A percentile compares a stretch with the other conserved stretches of the same genome.
These are phyloP conservation scores for Antheraea yamamai DNA, from an alignment of 2,888 invertebrate species.

Conservation along the genomic window DNA sequence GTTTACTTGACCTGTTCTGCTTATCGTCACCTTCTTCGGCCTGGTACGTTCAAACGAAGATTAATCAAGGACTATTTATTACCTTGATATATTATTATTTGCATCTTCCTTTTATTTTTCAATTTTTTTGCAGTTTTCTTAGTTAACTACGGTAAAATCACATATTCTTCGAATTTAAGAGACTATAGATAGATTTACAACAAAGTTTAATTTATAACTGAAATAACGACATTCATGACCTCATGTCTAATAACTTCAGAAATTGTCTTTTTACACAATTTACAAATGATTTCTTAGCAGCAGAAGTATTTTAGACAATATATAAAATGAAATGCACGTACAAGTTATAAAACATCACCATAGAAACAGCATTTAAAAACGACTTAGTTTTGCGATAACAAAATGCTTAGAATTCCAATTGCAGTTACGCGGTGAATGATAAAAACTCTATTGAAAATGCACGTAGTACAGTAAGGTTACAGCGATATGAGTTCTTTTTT, in stretches of 20 bases:
- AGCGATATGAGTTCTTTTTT: background rate
- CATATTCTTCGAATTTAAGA: too few relatives aligned
- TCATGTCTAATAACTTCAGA: background rate
- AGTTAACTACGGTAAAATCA: too few relatives aligned
- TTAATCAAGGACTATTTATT: too few relatives aligned
- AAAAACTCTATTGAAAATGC: slow-evolving; percentile 7
- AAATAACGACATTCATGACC: background rate
- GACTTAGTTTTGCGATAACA: background rate
- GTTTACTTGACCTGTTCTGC: too few relatives aligned
- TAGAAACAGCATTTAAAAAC: slow-evolving; percentile 4
- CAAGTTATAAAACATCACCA: background rate
- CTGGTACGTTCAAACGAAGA: too few relatives aligned
- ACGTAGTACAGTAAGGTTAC: background rate
- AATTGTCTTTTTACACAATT: background rate
- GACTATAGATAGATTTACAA: background rate
- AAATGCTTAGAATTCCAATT: slow-evolving; percentile 8
- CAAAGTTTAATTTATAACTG: background rate
- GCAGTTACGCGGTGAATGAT: background rate
- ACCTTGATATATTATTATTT: too few relatives aligned
- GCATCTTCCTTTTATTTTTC: too few relatives aligned
- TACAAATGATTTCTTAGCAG: background rate
- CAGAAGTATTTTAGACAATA: background rate
- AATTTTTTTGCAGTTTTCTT: too few relatives aligned
- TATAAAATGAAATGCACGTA: background rate
- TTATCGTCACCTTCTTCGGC: too few relatives aligned